phyloP scores from a whole-genome alignment of 1,140 invertebrate species.

The Cotesia vestalis region DNA sequence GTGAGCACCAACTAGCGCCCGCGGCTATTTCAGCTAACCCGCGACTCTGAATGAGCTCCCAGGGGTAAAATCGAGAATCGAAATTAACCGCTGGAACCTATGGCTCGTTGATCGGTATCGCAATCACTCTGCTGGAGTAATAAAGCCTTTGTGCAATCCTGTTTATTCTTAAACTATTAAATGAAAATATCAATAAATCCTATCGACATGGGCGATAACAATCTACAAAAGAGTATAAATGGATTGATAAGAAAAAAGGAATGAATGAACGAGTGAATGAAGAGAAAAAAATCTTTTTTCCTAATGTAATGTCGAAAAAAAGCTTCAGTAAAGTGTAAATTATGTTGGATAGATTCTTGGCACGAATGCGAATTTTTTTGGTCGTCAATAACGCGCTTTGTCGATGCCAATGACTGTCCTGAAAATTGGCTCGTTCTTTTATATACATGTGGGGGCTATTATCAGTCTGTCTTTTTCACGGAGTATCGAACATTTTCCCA shows the following conservation, averaged over 20 bases:
- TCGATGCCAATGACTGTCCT: constrained; percentile 16
- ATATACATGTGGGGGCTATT: no score
- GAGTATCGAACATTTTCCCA: constrained; percentile 42
- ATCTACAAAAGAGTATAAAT: background rate
- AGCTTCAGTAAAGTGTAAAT: background rate
- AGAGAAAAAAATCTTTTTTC: no score
- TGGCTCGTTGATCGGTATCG: constrained; percentile 22
- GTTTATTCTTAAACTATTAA: no score
- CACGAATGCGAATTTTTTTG: constrained; percentile 8
- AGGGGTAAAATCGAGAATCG: constrained; percentile 21
- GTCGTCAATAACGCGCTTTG: constrained; percentile 20
- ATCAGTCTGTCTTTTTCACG: constrained; percentile 23
- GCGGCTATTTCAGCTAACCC: constrained; percentile 13
- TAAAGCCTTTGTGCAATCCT: constrained; percentile 3
- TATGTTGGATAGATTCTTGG: constrained; percentile 9
- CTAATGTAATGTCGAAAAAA: no score
- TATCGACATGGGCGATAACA: background rate
- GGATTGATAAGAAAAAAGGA: background rate
- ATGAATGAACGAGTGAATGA: no score
- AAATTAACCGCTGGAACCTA: constrained; percentile 25
- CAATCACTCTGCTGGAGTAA: constrained; percentile 24
- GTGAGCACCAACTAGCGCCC: constrained; percentile 23
- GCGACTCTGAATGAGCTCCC: constrained; percentile 23
- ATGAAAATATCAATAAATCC: no score
- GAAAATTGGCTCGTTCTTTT: constrained; percentile 10